These are phyloP conservation scores for Vespertilio murinus DNA, from an alignment of 2,797 vertebrate species.

Conservation along the genomic window DNA sequence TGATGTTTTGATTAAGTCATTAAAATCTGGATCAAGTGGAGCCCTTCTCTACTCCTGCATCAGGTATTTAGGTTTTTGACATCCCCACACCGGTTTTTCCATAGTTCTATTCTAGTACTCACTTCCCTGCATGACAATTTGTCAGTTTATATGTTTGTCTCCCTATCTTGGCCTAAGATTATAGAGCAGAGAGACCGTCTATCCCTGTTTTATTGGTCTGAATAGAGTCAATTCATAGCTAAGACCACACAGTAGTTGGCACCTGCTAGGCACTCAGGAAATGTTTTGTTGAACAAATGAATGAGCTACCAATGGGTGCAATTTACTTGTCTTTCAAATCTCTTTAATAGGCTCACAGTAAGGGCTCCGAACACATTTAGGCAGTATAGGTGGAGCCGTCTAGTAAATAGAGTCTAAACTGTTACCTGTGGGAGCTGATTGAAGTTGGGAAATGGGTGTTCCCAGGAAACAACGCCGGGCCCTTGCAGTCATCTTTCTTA, in stretches of 20 bases:
- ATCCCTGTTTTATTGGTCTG: not conserved
- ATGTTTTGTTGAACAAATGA: not conserved
- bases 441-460: not conserved
- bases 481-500: not conserved
- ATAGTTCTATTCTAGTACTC: not conserved
- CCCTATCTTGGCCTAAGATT: not conserved
- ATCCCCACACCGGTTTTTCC: too few species aligned
- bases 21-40: not conserved
- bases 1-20: not conserved
- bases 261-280: not conserved
- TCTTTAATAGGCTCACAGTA: not conserved
- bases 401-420: not conserved
- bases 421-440: not conserved
- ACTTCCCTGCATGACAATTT: too few species aligned
- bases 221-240: not conserved
- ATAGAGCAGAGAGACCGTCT: not conserved
- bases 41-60: not conserved
- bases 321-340: not conserved
- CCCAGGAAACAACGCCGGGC: not conserved
- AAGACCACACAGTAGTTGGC: not conserved
- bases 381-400: rapidly evolving
- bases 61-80: not conserved
- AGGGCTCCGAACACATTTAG: not conserved
- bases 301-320: not conserved
- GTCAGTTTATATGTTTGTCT: not conserved